A percentile compares a stretch with the other conserved stretches of the same genome.
Evolutionary conservation across 2,888 invertebrate genomes (phyloP).

Genomic region (Capitulum mitella): DNA sequence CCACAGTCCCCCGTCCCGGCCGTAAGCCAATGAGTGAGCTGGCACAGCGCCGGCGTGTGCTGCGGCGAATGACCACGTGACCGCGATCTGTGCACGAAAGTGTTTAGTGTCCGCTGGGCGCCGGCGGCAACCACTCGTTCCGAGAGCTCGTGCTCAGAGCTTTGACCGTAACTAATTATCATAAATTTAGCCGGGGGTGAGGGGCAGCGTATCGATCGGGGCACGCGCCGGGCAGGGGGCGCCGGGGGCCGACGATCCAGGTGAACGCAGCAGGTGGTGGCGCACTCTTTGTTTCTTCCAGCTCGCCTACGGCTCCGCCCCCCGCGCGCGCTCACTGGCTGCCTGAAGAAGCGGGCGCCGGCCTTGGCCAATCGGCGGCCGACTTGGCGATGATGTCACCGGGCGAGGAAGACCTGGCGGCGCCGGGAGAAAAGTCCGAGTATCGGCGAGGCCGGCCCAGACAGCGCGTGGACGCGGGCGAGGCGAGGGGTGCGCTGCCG

Average conservation of each 20-base stretch:
- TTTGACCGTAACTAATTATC: neutral
- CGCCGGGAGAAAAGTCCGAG: slow-evolving; percentile 36
- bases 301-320: neutral
- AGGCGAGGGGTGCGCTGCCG: slow-evolving; percentile 43
- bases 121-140: too few relatives aligned
- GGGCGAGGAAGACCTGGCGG: slow-evolving; percentile 34
- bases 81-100: too few relatives aligned
- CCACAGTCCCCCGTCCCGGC: too few relatives aligned
- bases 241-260: neutral
- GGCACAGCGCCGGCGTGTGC: too few relatives aligned
- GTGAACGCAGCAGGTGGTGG: slow-evolving; percentile 8
- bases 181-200: slow-evolving; percentile 1
- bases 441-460: slow-evolving; percentile 40
- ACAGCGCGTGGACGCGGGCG: slow-evolving; percentile 47
- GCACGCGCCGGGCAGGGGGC: slow-evolving; percentile 6
- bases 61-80: too few relatives aligned
- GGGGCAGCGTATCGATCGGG: neutral
- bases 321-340: slow-evolving; percentile 22
- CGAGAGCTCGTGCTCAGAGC: neutral
- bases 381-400: slow-evolving; percentile 34
- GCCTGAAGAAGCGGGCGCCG: slow-evolving; percentile 3
- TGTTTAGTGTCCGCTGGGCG: too few relatives aligned
- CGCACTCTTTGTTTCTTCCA: slow-evolving; percentile 21
- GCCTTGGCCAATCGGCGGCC: slow-evolving; percentile 34
- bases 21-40: too few relatives aligned